Base-by-base conservation (phyloP, 2,888 invertebrate genomes). In the Polymixis lichenea region DNA sequence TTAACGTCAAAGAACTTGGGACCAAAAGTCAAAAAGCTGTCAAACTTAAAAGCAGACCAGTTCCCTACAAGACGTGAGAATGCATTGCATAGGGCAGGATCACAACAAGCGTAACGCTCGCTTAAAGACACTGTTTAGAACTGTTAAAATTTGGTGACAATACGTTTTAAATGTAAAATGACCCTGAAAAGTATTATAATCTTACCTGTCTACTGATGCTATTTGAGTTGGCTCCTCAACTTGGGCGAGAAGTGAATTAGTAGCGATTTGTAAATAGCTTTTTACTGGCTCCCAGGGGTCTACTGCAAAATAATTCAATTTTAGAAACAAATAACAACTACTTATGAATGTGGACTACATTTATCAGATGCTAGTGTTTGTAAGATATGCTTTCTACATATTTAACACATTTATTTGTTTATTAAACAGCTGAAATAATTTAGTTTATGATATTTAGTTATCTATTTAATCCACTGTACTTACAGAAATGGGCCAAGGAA, bases 141-240 rank as follows among this genome's bases (percentile, higher is more conserved):
- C 46, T 11, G 19, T 25, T 1, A 11, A 1, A 25, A 25, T 64
- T 46, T 43, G 5, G 4, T 38, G n/a, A n/a, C n/a, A 22, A 17
- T 51, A n/a, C 1, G 11, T n/a, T 22, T 32, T n/a, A n/a, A 17
- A 7, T n/a, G 67, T 11, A 7, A 9, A n/a, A 17, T 11, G 17
- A 53, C 32, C 32, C n/a, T 66, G 32, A 32, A 56, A 38, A n/a
- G 3, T 17, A n/a, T 25, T 25, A 51, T 13, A 56, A 46, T 25
- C n/a, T 78, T 89, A 96, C 96, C 96, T 94, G 89, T 96, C 96
- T 32, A 95, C 85, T 9, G 91, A 91, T 68, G 90, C 87, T 13
- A 89, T 78, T 8, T 89, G 84, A 0, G 89, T 72, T 2, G 94
- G 94, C 15, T 91, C 91, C 64, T 95, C 95, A 4, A 95, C 90